phyloP scores from a whole-genome alignment of 2,797 vertebrate species.

The Pseudochirops cupreus region DNA sequence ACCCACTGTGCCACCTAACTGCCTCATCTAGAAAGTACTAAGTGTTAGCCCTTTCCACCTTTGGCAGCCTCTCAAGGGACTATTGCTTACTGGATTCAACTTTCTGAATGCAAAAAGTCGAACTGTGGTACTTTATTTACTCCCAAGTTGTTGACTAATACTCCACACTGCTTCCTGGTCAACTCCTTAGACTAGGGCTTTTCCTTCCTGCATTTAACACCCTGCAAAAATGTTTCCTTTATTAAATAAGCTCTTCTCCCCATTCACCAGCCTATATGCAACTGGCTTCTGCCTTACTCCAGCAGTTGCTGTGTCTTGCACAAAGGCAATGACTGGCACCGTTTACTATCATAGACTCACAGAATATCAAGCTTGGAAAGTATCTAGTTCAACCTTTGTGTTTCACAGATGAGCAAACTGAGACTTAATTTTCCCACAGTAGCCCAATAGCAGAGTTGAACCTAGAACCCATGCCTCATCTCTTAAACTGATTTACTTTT shows the following conservation, averaged over 20 bases:
- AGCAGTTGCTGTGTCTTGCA: background rate
- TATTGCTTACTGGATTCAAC: background rate
- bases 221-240: background rate
- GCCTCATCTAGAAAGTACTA: background rate
- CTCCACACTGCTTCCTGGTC: background rate
- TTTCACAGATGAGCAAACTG: background rate
- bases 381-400: background rate
- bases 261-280: background rate
- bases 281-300: background rate
- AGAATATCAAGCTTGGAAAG: background rate
- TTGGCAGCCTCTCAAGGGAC: background rate
- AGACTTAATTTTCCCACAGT: background rate
- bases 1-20: background rate
- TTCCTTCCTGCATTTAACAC: background rate
- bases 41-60: background rate
- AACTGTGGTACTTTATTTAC: background rate
- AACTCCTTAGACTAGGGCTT: background rate
- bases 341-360: background rate
- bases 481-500: background rate
- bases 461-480: background rate
- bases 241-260: background rate
- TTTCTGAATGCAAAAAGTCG: background rate
- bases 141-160: background rate
- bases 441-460: constrained; percentile 4
- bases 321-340: background rate